phyloP scores from a whole-genome alignment of 2,113 vertebrate species.

The Bubo bubo region DNA sequence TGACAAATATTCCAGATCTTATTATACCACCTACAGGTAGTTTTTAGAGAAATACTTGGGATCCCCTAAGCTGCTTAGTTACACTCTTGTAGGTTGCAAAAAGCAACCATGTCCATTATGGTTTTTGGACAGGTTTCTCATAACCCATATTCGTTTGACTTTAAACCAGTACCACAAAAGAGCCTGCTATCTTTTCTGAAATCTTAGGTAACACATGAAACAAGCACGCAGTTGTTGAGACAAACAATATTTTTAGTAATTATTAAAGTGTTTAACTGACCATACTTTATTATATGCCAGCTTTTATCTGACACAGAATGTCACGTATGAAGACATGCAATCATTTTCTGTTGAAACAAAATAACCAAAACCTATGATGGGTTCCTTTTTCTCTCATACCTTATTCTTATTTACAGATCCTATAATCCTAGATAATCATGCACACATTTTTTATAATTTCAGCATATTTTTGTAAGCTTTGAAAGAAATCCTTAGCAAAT shows the following conservation, averaged over 20 bases:
- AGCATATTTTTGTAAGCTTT: neutral
- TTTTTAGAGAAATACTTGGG: conserved; percentile 17
- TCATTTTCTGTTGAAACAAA: conserved; percentile 7
- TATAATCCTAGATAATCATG: neutral
- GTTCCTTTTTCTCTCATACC: neutral
- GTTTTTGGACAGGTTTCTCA: neutral
- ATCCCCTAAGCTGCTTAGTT: neutral
- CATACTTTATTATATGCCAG: neutral
- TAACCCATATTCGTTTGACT: neutral
- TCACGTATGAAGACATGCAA: neutral
- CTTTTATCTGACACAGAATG: neutral
- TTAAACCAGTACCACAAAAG: neutral
- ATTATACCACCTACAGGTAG: conserved; percentile 67
- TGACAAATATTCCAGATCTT: conserved; percentile 51
- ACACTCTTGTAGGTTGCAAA: neutral
- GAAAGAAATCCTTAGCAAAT: conserved; percentile 1
- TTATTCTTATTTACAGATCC: neutral
- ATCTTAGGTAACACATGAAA: neutral
- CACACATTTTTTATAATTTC: neutral
- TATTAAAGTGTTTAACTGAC: neutral
- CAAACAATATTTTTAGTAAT: neutral
- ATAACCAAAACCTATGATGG: neutral
- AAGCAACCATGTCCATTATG: rapidly evolving
- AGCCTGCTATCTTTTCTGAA: neutral
- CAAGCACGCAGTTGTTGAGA: neutral